Base-by-base conservation (phyloP, 2,113 vertebrate genomes). In the Garra rufa region DNA sequence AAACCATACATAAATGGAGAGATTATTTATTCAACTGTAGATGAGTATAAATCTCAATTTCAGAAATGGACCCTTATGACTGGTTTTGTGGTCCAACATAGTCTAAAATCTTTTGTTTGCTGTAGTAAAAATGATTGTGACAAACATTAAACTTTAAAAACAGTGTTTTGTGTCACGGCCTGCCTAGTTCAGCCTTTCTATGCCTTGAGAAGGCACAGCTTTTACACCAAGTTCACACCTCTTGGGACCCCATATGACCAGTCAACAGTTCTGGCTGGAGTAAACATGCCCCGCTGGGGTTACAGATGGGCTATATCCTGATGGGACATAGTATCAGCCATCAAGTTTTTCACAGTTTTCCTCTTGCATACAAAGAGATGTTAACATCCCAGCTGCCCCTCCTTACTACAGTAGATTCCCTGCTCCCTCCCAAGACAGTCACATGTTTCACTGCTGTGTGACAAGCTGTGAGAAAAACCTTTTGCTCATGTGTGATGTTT, bases 341-440 rank as follows among this genome's bases (percentile, higher is more conserved):
- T 71, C 76, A 79, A 61, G 76, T 69, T 50, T 46, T 87, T 87
- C 85, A 84, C 86, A 87, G 82, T 76, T 87, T 57, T 81, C 57
- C 69, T 55, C 59, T 34, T 71, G 69, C 71, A 83, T 75, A 69
- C 61, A 65, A 83, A 84, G 52, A 65, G 69, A 84, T 65, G 44
- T 65, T 48, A 83, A 87, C 69, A 83, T 87, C 59, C 75, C 78
- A 61, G 61, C 71, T 76, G 59, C 70, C 61, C 46, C 85, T 61
- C 82, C 77, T 81, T 44, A 43, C 24, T 73, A 73, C 21, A 19
- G 43, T 19, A 75, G 59, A 48, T 63, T 34, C 26, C 11, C 19
- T 28, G 34, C 57, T 38, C 28, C 43, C 55, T 44, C 83, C 78
- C 81, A 85, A 73, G 21, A 78, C 41, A n/a, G 48, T 78, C 75